phyloP scores from a whole-genome alignment of 2,797 vertebrate genomes.

The Trichosurus vulpecula region DNA sequence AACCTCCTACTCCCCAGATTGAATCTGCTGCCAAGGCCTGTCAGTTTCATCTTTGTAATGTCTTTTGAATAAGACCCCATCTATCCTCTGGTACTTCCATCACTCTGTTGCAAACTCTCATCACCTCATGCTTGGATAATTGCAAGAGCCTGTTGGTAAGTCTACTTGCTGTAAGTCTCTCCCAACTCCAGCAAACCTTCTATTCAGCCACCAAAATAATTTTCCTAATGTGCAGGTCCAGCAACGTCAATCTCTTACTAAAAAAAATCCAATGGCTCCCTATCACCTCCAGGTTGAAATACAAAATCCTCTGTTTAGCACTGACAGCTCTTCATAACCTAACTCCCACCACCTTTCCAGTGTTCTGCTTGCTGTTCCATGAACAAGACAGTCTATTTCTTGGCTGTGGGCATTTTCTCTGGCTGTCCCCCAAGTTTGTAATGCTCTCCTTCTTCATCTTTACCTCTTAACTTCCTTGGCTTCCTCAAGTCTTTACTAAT shows the following conservation, averaged over 20 bases:
- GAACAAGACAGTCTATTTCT: neutral
- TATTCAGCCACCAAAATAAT: neutral
- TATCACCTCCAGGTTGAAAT: neutral
- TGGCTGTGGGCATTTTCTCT: neutral
- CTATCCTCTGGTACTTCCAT: neutral
- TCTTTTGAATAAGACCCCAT: neutral
- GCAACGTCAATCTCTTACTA: neutral
- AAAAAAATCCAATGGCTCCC: neutral
- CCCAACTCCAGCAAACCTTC: neutral
- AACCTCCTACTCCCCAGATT: neutral
- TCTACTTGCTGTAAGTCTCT: neutral
- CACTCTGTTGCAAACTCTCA: neutral
- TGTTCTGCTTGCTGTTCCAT: neutral
- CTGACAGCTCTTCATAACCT: neutral
- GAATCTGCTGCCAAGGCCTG: neutral
- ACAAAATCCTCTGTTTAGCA: neutral
- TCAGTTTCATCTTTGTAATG: neutral
- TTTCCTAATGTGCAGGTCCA: too few species aligned
- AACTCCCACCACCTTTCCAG: neutral
- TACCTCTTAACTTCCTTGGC: neutral
- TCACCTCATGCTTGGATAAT: neutral
- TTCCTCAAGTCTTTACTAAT: neutral
- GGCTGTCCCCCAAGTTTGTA: neutral
- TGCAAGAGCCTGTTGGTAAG: neutral
- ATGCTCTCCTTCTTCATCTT: neutral